Evolutionary conservation across 2,113 vertebrate species (phyloP), one percentile per base, ranked within the genome.

Genomic region (Dicerorhinus sumatrensis): DNA sequence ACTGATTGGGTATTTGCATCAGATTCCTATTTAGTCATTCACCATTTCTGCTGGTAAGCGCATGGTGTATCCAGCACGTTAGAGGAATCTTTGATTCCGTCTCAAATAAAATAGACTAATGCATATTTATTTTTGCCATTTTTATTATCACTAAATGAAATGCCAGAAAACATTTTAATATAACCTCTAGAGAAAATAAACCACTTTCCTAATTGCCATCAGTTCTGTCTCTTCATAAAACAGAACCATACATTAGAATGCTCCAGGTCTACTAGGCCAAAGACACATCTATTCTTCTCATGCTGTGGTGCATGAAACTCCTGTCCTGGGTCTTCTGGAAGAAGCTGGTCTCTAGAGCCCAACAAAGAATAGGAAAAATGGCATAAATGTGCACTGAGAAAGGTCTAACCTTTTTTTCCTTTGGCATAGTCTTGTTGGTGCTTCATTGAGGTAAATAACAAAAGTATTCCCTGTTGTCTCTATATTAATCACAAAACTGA

Each of bases 21-120:
- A 97, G 97, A 98, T 96, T 97, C 97, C 29, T 5, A 51, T 94
- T 98, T 98, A 98, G 96, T 97, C 94, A 96, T 92, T 97, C 93
- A 88, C 90, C 92, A 73, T 84, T 98, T 98, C 98, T 86, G 94
- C 91, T 98, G 96, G 98, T 82, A 93, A 98, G 96, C 85, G 86
- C 95, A 96, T 97, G 98, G 97, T 98, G 97, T 97, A 96, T 93
- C 94, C 70, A 39, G 93, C 94, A 98, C 80, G 25, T 98, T 72
- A 89, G 96, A 97, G 96, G 91, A 97, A 82, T 82, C 98, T 98
- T 98, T 97, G 93, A 98, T 98, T 96, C 79, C 93, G 16, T 94
- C 98, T 98, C 98, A 99, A 98, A 97, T 98, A 98, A 99, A 99
- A 98, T 69, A 98, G 98, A 97, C 70, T 0, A 98, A 98, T 98